Base-by-base conservation (phyloP, 2,888 invertebrate species). In the Ferdinandea cuprea region DNA sequence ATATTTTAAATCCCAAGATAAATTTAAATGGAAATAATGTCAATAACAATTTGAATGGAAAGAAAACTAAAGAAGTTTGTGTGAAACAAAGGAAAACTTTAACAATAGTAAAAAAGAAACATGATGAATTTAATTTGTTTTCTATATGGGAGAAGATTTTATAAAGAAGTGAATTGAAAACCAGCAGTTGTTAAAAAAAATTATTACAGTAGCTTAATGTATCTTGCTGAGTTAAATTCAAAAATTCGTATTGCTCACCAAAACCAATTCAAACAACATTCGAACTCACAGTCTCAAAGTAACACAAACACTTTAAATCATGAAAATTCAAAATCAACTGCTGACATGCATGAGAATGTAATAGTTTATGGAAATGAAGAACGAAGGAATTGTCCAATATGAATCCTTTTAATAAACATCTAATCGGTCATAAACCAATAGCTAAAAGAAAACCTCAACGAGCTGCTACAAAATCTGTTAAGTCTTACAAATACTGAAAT, bases 231-330 rank as follows among this genome's bases (percentile, higher is more conserved):
- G 13, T 46, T 61, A 19, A 46, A 61, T 25, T 61, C 19, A n/a
- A 61, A 46, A 61, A 61, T 46, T 35, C 61, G 61, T 8, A 46
- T 19, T 46, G 32, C 19, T 32, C 61, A 61, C n/a, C 44, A 61
- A 32, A 61, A 61, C 21, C 61, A 61, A 6, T 46, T 32, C 8
- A 59, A 19, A 32, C 32, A 61, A 19, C 46, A 5, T 1, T 3
- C 32, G 0, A 17, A 30, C 0, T 2, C 9, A n/a, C 28, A 32
- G 7, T 19, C 30, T 19, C 30, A 30, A 30, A 11, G 11, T 19
- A 15, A 13, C 9, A 11, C 30, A 28, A 17, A 44, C n/a, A 19
- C 7, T 3, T 1, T 35, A n/a, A n/a, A 48, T 48, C 2, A 48
- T 9, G 11, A 25, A 21, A 48, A 21, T 25, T 21, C 11, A 8